Evolutionary conservation across 1,140 invertebrate species (phyloP).

Genomic region (Leptinotarsa defecta): DNA sequence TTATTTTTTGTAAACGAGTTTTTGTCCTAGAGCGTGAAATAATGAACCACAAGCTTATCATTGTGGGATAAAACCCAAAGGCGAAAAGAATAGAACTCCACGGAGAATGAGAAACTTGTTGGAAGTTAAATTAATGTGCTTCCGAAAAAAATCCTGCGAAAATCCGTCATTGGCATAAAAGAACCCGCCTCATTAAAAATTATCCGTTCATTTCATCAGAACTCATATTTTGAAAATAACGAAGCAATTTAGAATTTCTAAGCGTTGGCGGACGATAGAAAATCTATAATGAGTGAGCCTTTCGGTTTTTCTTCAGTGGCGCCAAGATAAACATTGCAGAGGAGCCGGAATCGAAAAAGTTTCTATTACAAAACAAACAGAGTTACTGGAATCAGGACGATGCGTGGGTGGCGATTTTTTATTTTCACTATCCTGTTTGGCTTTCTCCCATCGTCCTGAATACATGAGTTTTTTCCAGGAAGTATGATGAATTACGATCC

Average conservation of each 20-base stretch:
- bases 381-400: background rate
- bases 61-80: too few species aligned
- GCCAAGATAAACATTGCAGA: background rate
- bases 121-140: too few species aligned
- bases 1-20: too few species aligned
- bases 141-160: background rate
- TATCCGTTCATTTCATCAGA: background rate
- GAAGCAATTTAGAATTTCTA: conserved; percentile 4
- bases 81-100: too few species aligned
- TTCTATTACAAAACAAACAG: conserved; percentile 1
- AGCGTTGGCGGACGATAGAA: background rate
- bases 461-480: too few species aligned
- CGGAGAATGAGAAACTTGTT: too few species aligned
- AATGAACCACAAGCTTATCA: too few species aligned
- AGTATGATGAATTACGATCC: too few species aligned
- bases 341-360: background rate
- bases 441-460: background rate
- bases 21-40: too few species aligned
- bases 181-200: background rate
- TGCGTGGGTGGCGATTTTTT: background rate
- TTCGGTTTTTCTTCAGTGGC: background rate
- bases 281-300: background rate
- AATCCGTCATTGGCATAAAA: background rate
- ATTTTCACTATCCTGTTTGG: background rate
- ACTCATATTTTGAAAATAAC: background rate